Evolutionary conservation across 2,888 invertebrate species (phyloP).

Genomic region (Griposia aprilina): DNA sequence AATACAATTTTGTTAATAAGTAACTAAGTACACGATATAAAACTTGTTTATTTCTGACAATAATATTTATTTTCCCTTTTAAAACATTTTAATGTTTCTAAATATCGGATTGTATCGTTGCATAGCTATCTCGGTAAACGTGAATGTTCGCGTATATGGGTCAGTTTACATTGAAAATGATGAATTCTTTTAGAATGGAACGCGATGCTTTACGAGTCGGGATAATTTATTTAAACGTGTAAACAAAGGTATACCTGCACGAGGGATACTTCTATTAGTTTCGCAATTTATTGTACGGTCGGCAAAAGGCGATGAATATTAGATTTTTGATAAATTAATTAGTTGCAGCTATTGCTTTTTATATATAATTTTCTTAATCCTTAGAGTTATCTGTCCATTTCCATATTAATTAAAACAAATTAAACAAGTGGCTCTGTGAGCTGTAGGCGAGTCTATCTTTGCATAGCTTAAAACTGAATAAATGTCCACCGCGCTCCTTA

Average conservation of each 20-base stretch:
- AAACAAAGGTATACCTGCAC: slow-evolving; percentile 49
- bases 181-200: slow-evolving; percentile 65
- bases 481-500: too few relatives aligned
- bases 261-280: slow-evolving; percentile 62
- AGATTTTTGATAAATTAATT: background rate
- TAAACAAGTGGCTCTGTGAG: too few relatives aligned
- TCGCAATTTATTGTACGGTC: slow-evolving; percentile 17
- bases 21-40: background rate
- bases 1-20: background rate
- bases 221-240: slow-evolving; percentile 65
- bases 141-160: slow-evolving; percentile 46
- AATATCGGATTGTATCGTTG: slow-evolving; percentile 54
- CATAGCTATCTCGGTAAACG: slow-evolving; percentile 11
- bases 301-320: background rate
- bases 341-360: background rate
- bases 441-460: too few relatives aligned
- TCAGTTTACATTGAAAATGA: slow-evolving; percentile 64
- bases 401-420: background rate
- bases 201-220: slow-evolving; percentile 55
- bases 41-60: slow-evolving; percentile 1
- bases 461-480: too few relatives aligned
- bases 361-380: background rate
- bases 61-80: slow-evolving; percentile 33
- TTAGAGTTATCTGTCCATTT: background rate
- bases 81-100: slow-evolving; percentile 50